Conservation (phyloP, 1,140 invertebrate genomes). For the Uloborus diversus region DNA sequence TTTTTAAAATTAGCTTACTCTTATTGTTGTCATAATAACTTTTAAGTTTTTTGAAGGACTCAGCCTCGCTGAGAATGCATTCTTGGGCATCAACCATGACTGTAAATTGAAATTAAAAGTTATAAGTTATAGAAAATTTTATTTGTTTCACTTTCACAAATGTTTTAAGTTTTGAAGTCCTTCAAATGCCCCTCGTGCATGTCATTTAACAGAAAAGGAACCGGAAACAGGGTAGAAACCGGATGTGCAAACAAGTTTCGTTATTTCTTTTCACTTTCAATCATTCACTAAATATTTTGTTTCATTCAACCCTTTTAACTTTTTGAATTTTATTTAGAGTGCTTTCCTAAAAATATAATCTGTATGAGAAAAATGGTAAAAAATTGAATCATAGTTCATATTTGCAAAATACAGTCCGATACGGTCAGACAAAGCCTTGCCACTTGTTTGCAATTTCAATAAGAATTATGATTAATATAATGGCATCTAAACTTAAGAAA, state of each 20-base stretch:
- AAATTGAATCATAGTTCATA: too few species aligned
- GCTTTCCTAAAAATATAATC: too few species aligned
- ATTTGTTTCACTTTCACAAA: too few species aligned
- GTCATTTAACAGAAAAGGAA: not conserved
- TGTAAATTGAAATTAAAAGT: not conserved
- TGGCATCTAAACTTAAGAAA: too few species aligned
- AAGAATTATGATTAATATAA: too few species aligned
- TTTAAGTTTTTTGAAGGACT: constrained; percentile 75
- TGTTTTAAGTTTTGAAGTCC: not conserved
- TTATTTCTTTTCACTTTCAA: constrained; percentile 1
- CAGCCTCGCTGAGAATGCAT: not conserved
- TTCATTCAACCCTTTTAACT: too few species aligned
- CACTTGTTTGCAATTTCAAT: too few species aligned
- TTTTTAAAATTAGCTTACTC: constrained; percentile 77
- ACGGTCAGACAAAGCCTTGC: too few species aligned
- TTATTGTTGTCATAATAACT: constrained; percentile 75
- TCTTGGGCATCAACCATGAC: constrained; percentile 16
- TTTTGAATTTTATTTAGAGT: too few species aligned
- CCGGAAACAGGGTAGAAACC: not conserved
- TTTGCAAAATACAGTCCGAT: too few species aligned
- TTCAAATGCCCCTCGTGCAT: constrained; percentile 24
- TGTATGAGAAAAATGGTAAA: too few species aligned
- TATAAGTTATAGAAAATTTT: not conserved
- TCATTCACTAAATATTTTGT: not conserved
- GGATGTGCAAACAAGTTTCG: constrained; percentile 1